Conservation (phyloP, 1,140 invertebrate species). For the Diploscapter pachys region DNA sequence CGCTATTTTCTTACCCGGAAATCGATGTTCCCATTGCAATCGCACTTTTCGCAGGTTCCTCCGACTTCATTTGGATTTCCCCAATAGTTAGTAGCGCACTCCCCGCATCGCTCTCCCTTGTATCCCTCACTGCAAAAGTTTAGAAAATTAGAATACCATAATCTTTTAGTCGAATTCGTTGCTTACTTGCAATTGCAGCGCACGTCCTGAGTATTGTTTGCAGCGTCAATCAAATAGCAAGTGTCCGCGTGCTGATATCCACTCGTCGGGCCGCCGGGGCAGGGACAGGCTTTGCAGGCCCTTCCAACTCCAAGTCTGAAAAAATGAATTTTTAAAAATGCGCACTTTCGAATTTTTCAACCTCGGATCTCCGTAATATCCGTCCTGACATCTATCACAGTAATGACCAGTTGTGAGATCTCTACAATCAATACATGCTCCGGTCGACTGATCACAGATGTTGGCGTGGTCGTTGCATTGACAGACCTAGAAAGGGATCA, state of each 20-base stretch:
- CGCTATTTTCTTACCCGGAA: not conserved
- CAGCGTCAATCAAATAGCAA: slow-evolving; percentile 70
- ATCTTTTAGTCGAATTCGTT: no score
- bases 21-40: slow-evolving; percentile 92
- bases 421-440: slow-evolving; percentile 82
- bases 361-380: slow-evolving; percentile 88
- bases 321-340: not conserved
- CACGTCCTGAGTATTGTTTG: slow-evolving; percentile 74
- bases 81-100: slow-evolving; percentile 89
- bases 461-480: slow-evolving; percentile 95
- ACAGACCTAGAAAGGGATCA: slow-evolving; percentile 66
- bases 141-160: not conserved
- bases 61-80: slow-evolving; percentile 79
- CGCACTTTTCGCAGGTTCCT: slow-evolving; percentile 80
- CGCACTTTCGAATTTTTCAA: not conserved
- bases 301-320: slow-evolving; percentile 75
- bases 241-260: slow-evolving; percentile 81
- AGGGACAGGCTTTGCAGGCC: slow-evolving; percentile 86
- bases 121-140: slow-evolving; percentile 46
- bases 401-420: slow-evolving; percentile 81
- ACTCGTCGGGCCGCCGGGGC: slow-evolving; percentile 77
- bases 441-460: slow-evolving; percentile 82
- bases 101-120: slow-evolving; percentile 77
- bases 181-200: slow-evolving; percentile 81
- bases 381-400: slow-evolving; percentile 84